Evolutionary conservation across 2,797 vertebrate genomes (phyloP).

Genomic region (Gymnocypris eckloni): DNA sequence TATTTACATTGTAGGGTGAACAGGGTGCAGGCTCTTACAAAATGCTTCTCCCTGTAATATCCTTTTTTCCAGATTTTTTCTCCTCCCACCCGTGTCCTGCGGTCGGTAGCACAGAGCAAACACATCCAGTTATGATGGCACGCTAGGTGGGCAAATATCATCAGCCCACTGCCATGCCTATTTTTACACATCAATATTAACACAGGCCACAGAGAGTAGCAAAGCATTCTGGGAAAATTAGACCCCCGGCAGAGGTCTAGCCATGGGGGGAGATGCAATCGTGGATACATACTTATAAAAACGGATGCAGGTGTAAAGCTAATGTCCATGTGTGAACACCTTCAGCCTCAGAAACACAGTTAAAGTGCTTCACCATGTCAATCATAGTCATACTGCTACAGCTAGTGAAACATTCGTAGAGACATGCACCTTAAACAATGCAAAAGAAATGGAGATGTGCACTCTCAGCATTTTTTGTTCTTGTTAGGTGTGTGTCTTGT

Average conservation of each 20-base stretch:
- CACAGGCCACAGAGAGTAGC: slow-evolving; percentile 39
- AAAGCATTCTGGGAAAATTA: slow-evolving; percentile 52
- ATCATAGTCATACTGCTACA: not conserved
- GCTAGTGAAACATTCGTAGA: not conserved
- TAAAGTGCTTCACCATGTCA: slow-evolving; percentile 18
- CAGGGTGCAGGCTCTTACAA: slow-evolving; percentile 71
- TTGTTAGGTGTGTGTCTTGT: not conserved
- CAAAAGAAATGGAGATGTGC: not conserved
- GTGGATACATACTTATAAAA: slow-evolving; percentile 19
- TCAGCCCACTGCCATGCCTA: slow-evolving; percentile 76
- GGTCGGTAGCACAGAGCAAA: slow-evolving; percentile 72
- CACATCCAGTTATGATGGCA: slow-evolving; percentile 72
- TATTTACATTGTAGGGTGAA: slow-evolving; percentile 75
- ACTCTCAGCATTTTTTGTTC: slow-evolving; percentile 10
- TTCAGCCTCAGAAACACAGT: slow-evolving; percentile 1
- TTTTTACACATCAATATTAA: slow-evolving; percentile 74
- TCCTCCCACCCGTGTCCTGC: slow-evolving; percentile 68
- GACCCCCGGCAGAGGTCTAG: slow-evolving; percentile 40
- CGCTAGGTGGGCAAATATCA: slow-evolving; percentile 78
- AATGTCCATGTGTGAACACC: slow-evolving; percentile 13
- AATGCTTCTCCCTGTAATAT: slow-evolving; percentile 77
- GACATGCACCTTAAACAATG: not conserved
- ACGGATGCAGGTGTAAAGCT: not conserved
- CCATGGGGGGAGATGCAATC: slow-evolving; percentile 27
- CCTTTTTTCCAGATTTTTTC: slow-evolving; percentile 65